These are phyloP conservation scores for Otus sunia DNA, from an alignment of 2,113 vertebrate species.

Conservation along the genomic window DNA sequence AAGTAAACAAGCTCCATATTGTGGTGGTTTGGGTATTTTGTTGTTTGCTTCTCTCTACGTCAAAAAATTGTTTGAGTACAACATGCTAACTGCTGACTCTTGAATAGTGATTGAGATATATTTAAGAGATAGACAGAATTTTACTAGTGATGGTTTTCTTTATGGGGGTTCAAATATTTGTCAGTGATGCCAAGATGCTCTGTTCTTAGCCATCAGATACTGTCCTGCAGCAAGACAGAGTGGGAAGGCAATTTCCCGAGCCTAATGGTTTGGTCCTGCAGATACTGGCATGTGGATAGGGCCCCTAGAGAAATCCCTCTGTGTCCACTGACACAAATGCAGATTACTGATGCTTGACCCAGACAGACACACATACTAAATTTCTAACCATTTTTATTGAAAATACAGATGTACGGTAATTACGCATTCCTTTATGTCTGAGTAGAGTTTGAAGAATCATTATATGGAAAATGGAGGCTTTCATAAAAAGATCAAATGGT, in stretches of 20 bases:
- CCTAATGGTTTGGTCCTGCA: background rate
- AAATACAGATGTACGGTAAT: background rate
- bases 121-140: background rate
- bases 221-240: background rate
- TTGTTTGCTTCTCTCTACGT: background rate
- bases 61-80: background rate
- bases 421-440: background rate
- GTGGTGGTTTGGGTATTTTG: background rate
- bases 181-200: background rate
- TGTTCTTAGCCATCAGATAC: background rate
- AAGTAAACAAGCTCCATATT: background rate
- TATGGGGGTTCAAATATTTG: background rate
- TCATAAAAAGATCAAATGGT: background rate
- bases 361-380: background rate
- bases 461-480: constrained; percentile 4
- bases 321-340: background rate
- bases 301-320: background rate
- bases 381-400: background rate
- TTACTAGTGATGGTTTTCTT: background rate
- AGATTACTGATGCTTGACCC: background rate
- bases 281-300: background rate
- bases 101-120: background rate
- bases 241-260: background rate
- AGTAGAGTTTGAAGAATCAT: background rate
- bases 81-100: background rate